Conservation (phyloP, 2,113 vertebrate genomes). For the Cynocephalus volans region DNA sequence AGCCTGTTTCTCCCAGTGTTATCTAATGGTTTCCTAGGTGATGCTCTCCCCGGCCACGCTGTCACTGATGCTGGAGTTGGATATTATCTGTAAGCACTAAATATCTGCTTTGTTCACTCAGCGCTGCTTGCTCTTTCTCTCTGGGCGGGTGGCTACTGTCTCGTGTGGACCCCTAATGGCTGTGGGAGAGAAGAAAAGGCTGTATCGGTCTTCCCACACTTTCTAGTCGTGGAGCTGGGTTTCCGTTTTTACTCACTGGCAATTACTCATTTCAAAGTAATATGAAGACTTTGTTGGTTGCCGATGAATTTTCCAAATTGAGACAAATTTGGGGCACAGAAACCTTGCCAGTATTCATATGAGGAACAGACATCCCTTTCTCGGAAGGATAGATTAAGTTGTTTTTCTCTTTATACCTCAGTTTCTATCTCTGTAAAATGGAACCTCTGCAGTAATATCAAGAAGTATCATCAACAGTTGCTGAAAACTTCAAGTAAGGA, state of each 20-base stretch:
- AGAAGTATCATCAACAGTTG: conserved; percentile 85
- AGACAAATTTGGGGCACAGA: conserved; percentile 83
- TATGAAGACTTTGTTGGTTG: background rate
- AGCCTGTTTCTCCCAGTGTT: conserved; percentile 89
- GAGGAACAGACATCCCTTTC: conserved; percentile 72
- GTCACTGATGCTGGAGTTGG: conserved; percentile 85
- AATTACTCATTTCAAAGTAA: conserved; percentile 81
- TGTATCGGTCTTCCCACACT: conserved; percentile 76
- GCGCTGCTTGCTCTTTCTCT: conserved; percentile 85
- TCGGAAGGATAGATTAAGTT: conserved; percentile 62
- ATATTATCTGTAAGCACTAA: conserved; percentile 89
- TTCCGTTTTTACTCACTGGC: conserved; percentile 79
- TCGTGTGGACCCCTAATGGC: conserved; percentile 84
- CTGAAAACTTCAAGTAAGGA: conserved; percentile 85
- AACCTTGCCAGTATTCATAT: conserved; percentile 68
- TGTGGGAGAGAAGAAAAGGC: conserved; percentile 84
- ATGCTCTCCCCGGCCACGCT: conserved; percentile 89
- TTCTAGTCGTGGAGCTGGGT: conserved; percentile 66
- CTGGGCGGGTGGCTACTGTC: conserved; percentile 85
- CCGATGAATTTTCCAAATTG: conserved; percentile 83
- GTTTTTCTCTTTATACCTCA: background rate
- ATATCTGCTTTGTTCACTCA: conserved; percentile 89
- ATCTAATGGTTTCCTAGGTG: conserved; percentile 93
- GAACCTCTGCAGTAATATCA: conserved; percentile 78
- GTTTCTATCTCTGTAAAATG: conserved; percentile 56